phyloP scores from a whole-genome alignment of 2,113 vertebrate genomes.

The Ancistrus triradiatus region DNA sequence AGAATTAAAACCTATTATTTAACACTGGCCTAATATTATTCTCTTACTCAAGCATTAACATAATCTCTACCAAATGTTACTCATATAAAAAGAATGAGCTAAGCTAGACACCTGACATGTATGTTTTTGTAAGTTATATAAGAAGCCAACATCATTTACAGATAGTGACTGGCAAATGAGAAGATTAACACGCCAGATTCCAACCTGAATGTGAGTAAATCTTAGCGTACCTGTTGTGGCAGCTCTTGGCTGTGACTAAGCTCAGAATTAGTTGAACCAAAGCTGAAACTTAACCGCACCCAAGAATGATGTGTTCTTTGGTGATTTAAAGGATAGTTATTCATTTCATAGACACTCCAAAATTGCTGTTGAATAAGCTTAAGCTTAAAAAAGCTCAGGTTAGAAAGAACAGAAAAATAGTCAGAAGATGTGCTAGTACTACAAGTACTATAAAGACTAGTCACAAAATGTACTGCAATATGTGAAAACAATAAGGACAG shows the following conservation, averaged over 20 bases:
- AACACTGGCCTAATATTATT: too few relatives aligned
- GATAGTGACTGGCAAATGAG: neutral
- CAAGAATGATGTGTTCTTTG: slow-evolving; percentile 3
- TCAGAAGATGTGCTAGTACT: too few relatives aligned
- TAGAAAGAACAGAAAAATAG: too few relatives aligned
- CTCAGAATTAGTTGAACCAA: slow-evolving; percentile 31
- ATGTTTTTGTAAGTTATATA: neutral
- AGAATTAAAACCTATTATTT: too few relatives aligned
- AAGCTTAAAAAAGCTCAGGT: too few relatives aligned
- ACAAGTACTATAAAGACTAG: too few relatives aligned
- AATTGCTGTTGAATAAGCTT: too few relatives aligned
- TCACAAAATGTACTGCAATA: too few relatives aligned
- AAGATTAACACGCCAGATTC: slow-evolving; percentile 11
- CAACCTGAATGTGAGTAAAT: slow-evolving; percentile 16
- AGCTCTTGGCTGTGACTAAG: slow-evolving; percentile 35
- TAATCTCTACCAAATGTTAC: too few relatives aligned
- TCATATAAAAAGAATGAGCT: neutral
- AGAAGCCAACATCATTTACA: neutral
- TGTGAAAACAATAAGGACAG: too few relatives aligned
- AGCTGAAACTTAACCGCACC: slow-evolving; percentile 31
- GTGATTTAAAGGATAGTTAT: neutral
- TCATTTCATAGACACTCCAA: too few relatives aligned
- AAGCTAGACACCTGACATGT: neutral
- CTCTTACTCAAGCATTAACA: too few relatives aligned
- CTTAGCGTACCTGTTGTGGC: slow-evolving; percentile 32